Evolutionary conservation across 2,113 vertebrate species (phyloP).

Genomic region (Eubucco bourcierii): DNA sequence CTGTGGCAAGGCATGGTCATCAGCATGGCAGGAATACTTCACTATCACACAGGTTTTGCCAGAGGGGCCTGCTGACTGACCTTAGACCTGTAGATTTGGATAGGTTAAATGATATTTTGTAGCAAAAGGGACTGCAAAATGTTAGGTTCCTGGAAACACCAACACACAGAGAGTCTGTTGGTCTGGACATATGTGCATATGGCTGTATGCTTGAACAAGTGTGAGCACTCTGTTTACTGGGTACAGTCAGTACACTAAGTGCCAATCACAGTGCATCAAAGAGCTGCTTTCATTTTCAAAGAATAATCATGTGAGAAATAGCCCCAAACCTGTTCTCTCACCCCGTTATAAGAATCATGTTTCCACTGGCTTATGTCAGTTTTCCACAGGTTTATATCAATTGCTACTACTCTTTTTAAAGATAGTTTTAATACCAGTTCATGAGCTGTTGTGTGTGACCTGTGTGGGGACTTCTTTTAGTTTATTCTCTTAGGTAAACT

Average conservation of each 20-base stretch:
- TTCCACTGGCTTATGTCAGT: no score
- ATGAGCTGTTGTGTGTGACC: not conserved
- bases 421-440: not conserved
- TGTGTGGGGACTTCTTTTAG: not conserved
- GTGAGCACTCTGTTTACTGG: not conserved
- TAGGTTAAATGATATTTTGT: not conserved
- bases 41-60: rapidly evolving
- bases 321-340: not conserved
- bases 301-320: not conserved
- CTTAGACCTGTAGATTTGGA: not conserved
- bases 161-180: not conserved
- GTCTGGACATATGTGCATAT: not conserved
- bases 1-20: rapidly evolving
- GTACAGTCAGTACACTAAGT: not conserved
- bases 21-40: not conserved
- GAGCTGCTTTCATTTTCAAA: not conserved
- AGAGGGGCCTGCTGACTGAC: not conserved
- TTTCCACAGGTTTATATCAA: not conserved
- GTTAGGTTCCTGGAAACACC: not conserved
- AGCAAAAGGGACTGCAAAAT: not conserved
- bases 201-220: not conserved
- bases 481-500: not conserved
- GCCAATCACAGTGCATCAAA: not conserved
- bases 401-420: not conserved
- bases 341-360: not conserved